These are phyloP conservation scores for Apodemia mormo DNA, from an alignment of 2,888 invertebrate species.

Conservation along the genomic window DNA sequence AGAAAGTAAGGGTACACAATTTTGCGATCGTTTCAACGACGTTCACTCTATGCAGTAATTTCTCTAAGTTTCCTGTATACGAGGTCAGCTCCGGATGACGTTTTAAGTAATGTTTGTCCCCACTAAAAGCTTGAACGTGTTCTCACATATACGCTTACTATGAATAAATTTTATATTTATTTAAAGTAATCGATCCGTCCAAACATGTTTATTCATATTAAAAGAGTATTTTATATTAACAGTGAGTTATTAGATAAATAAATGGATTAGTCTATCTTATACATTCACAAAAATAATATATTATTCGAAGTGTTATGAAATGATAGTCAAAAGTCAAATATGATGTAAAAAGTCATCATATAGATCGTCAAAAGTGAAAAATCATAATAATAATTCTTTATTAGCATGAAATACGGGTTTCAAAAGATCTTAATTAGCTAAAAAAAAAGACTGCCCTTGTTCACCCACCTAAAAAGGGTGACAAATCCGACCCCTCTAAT, in stretches of 20 bases:
- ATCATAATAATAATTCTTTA: no score
- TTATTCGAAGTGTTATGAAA: no score
- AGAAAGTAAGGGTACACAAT: neutral
- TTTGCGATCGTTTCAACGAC: neutral
- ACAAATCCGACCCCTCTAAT: no score
- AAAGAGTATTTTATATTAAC: neutral
- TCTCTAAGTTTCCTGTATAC: conserved; percentile 15
- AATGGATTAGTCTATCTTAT: no score
- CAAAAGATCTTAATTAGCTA: no score
- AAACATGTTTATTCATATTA: neutral
- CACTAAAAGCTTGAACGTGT: conserved; percentile 68
- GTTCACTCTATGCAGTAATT: neutral
- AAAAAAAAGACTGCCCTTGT: no score
- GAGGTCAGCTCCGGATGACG: conserved; percentile 66
- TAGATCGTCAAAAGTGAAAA: no score
- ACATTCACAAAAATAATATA: neutral
- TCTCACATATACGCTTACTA: conserved; percentile 28
- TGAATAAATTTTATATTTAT: conserved; percentile 14
- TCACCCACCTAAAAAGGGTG: no score
- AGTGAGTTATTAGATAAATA: neutral
- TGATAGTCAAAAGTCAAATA: no score
- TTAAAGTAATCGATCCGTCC: neutral
- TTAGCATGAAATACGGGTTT: no score
- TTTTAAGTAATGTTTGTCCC: conserved; percentile 69
- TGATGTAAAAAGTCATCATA: no score